Conservation (phyloP, 1,140 invertebrate genomes). For the Drosophila pandora region DNA sequence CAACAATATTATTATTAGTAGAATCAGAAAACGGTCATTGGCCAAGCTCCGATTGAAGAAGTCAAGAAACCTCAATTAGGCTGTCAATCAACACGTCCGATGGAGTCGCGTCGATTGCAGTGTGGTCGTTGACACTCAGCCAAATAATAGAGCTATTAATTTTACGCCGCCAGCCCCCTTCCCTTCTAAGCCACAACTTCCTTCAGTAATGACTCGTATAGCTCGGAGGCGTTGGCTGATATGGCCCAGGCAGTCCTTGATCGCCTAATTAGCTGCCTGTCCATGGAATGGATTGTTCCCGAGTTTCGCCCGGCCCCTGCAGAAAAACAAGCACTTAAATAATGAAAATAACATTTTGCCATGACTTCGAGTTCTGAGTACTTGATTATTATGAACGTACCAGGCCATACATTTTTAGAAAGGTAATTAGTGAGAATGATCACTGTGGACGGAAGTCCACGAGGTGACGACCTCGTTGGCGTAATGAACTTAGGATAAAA, state of each 20-base stretch:
- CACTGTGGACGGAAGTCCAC: too few species aligned
- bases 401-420: background rate
- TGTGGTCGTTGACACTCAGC: slow-evolving; percentile 39
- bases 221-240: slow-evolving; percentile 45
- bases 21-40: slow-evolving; percentile 60
- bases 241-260: slow-evolving; percentile 58
- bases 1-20: slow-evolving; percentile 72
- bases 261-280: slow-evolving; percentile 67
- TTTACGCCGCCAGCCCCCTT: slow-evolving; percentile 20
- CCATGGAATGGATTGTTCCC: slow-evolving; percentile 38
- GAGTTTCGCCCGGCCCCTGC: slow-evolving; percentile 7
- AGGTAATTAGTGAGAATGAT: too few species aligned
- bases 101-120: slow-evolving; percentile 24
- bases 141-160: slow-evolving; percentile 79
- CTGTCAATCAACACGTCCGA: slow-evolving; percentile 72
- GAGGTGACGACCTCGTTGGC: too few species aligned
- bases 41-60: slow-evolving; percentile 50
- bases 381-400: background rate
- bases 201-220: slow-evolving; percentile 52
- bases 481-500: too few species aligned
- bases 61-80: slow-evolving; percentile 76
- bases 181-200: slow-evolving; percentile 8
- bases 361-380: background rate
- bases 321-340: slow-evolving; percentile 16
- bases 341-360: slow-evolving; percentile 13